A percentile compares a stretch with the other conserved stretches of the same genome.
Evolutionary conservation across 2,797 vertebrate genomes (phyloP).

Genomic region (Urocyon cinereoargenteus): DNA sequence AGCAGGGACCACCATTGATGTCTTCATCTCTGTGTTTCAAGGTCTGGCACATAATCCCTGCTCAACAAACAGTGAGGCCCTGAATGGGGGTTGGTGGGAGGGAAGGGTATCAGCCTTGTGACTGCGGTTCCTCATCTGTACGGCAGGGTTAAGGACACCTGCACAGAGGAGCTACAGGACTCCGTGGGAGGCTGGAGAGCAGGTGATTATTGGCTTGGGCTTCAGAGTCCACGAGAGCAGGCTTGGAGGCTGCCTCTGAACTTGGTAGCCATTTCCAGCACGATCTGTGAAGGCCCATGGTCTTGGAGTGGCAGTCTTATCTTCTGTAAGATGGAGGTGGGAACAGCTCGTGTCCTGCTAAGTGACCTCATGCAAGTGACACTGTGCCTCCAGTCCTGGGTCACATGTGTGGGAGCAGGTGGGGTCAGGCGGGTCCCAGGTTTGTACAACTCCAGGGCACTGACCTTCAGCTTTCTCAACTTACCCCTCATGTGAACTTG

Average conservation of each 20-base stretch:
- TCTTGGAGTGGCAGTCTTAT: neutral
- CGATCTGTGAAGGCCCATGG: neutral
- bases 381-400: neutral
- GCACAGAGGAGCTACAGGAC: neutral
- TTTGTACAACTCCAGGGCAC: neutral
- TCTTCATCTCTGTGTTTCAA: neutral
- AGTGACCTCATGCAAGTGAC: neutral
- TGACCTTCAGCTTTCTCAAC: neutral
- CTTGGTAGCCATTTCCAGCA: neutral
- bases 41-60: neutral
- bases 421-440: neutral
- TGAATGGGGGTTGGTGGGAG: neutral
- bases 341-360: neutral
- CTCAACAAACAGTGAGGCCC: neutral
- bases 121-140: neutral
- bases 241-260: neutral
- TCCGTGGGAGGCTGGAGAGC: too few species aligned
- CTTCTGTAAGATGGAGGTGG: too few species aligned
- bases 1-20: neutral
- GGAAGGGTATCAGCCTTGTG: too few species aligned
- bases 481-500: neutral
- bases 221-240: neutral
- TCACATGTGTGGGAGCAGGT: neutral
- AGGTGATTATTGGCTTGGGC: neutral
- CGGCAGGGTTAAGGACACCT: neutral